These are phyloP conservation scores for Monoplex corrugatus DNA, from an alignment of 2,888 invertebrate species.

Conservation along the genomic window DNA sequence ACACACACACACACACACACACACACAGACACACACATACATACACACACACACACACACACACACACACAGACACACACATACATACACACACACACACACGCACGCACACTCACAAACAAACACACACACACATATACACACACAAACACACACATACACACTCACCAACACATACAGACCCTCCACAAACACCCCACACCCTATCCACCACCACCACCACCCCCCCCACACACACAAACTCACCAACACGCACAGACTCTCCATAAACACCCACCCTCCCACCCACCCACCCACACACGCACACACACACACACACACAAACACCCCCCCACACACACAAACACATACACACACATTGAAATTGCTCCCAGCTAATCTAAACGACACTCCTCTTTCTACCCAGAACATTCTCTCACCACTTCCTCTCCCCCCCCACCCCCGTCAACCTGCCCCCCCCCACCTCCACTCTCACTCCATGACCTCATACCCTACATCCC, in stretches of 20 bases:
- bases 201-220: too few species aligned
- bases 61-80: neutral
- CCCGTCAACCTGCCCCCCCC: too few species aligned
- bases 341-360: neutral
- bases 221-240: neutral
- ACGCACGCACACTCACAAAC: neutral
- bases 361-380: too few species aligned
- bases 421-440: too few species aligned
- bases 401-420: too few species aligned
- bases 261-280: neutral
- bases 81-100: neutral
- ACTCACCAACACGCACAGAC: neutral
- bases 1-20: too few species aligned
- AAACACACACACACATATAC: neutral
- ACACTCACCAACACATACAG: neutral
- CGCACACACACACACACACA: slow-evolving; percentile 6
- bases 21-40: neutral
- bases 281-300: neutral
- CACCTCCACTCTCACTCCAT: too few species aligned
- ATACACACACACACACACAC: neutral
- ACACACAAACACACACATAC: neutral
- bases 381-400: too few species aligned
- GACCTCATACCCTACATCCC: too few species aligned
- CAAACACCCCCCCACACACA: neutral
- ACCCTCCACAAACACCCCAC: too few species aligned